Conservation (phyloP, 2,888 invertebrate species). For the Mesoligia furuncula region DNA sequence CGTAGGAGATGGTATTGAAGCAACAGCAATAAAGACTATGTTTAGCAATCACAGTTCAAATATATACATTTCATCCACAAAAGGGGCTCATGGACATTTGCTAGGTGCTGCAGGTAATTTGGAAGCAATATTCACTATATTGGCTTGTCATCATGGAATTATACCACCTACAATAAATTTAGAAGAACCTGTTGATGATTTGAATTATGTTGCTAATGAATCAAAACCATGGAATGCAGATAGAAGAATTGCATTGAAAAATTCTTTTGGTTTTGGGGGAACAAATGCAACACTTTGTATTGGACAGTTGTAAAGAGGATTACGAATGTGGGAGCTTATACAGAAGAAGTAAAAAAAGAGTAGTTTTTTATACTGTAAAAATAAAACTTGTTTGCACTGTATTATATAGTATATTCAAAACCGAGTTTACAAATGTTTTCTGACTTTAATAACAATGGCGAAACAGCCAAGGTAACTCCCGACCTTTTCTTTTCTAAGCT, state of each 20-base stretch:
- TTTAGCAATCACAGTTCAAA: slow-evolving; percentile 91
- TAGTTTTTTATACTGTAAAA: slow-evolving; percentile 28
- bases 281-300: slow-evolving; percentile 97
- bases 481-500: slow-evolving; percentile 79
- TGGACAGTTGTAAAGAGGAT: slow-evolving; percentile 74
- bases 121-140: slow-evolving; percentile 96
- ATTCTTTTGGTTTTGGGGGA: slow-evolving; percentile 99
- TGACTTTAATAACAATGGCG: slow-evolving; percentile 85
- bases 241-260: slow-evolving; percentile 95
- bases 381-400: slow-evolving; percentile 78
- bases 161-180: slow-evolving; percentile 98
- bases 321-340: neutral
- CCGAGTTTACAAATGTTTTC: slow-evolving; percentile 88
- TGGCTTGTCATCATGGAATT: slow-evolving; percentile 93
- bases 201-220: slow-evolving; percentile 93
- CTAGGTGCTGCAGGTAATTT: slow-evolving; percentile 99
- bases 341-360: neutral
- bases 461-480: slow-evolving; percentile 82
- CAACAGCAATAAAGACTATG: slow-evolving; percentile 93
- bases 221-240: slow-evolving; percentile 90
- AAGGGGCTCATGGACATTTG: slow-evolving; percentile 99
- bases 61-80: slow-evolving; percentile 96
- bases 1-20: slow-evolving; percentile 96
- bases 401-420: slow-evolving; percentile 90
- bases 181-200: slow-evolving; percentile 92